Base-by-base conservation (phyloP, 2,888 invertebrate genomes). In the Congeria kusceri region DNA sequence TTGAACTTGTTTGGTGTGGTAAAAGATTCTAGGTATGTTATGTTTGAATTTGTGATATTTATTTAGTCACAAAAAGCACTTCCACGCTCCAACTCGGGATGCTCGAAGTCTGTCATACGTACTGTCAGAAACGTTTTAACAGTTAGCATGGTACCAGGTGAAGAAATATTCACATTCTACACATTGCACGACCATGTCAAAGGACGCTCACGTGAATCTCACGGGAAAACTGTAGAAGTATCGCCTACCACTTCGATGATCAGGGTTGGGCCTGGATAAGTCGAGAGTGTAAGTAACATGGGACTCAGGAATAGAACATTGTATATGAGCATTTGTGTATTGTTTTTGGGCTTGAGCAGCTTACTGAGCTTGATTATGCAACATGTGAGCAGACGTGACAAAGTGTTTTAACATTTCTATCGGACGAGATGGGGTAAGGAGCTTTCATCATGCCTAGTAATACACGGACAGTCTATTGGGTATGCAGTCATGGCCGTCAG, bases 161-260 rank as follows among this genome's bases (percentile, higher is more conserved):
- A 15, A 61, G 23, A 67, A 74, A 27, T 56, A 61, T 5, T 74
- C 74, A 74, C 67, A 74, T 23, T 53, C 25, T 1, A 74, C 67
- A 39, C 74, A 53, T 39, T 61, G 32, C 56, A 68, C 13, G 63
- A 57, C 68, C 63, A 69, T 7, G 75, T 68, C 11, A 75, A 44
- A 27, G 75, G 75, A 29, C 56, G 28, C 27, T 75, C 63, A 57
- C 75, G 68, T 23, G 39, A 63, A n/a, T 63, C 75, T 63, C 75
- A 75, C 7, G 68, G 75, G 47, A 75, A 68, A 15, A 68, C 64
- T n/a, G 75, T 63, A 18, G 75, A 75, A 18, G 65, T 65, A 44
- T 66, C 28, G 20, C 66, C 61, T 28, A 73, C 27, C 28, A 72
- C 71, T 56, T 72, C 58, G 7, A 27, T 56, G 25, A 44, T 57